Conservation (phyloP, 37 sponge, comb jelly and placozoan genomes). For the Beroe forskalii region DNA sequence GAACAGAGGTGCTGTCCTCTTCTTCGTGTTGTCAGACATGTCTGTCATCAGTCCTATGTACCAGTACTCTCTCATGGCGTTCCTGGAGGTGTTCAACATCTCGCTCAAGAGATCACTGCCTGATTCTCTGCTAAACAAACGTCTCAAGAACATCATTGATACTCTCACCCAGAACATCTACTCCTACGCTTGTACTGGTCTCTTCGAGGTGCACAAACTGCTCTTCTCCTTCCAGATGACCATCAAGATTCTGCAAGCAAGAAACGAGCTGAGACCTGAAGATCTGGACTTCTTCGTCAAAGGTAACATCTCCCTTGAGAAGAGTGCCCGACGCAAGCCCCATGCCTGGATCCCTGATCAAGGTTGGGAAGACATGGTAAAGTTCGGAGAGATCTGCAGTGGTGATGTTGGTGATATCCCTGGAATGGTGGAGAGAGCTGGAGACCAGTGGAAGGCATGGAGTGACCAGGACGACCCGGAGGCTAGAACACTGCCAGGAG, state of each 20-base stretch:
- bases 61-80: conserved; percentile 95
- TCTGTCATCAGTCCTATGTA: conserved; percentile 98
- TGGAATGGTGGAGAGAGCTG: conserved; percentile 87
- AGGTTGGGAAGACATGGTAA: conserved; percentile 97
- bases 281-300: conserved; percentile 99
- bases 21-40: conserved; percentile 97
- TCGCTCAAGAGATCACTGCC: conserved; percentile 87
- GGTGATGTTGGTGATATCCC: conserved; percentile 82
- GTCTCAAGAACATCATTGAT: conserved; percentile 90
- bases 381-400: conserved; percentile 71
- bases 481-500: conserved; percentile 78
- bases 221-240: conserved; percentile 99
- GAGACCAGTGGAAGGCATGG: conserved; percentile 88
- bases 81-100: conserved; percentile 91
- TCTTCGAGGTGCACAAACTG: conserved; percentile 97
- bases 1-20: conserved; percentile 92
- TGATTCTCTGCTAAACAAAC: conserved; percentile 85
- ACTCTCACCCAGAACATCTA: conserved; percentile 94
- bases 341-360: conserved; percentile 97
- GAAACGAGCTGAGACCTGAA: conserved; percentile 74
- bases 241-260: conserved; percentile 93
- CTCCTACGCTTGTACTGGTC: conserved; percentile 97
- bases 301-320: conserved; percentile 96
- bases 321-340: conserved; percentile 82
- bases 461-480: conserved; percentile 95